A percentile compares a stretch with the other conserved stretches of the same genome.
These are phyloP conservation scores for Leuctra nigra DNA, from an alignment of 2,888 invertebrate genomes.

Conservation along the genomic window DNA sequence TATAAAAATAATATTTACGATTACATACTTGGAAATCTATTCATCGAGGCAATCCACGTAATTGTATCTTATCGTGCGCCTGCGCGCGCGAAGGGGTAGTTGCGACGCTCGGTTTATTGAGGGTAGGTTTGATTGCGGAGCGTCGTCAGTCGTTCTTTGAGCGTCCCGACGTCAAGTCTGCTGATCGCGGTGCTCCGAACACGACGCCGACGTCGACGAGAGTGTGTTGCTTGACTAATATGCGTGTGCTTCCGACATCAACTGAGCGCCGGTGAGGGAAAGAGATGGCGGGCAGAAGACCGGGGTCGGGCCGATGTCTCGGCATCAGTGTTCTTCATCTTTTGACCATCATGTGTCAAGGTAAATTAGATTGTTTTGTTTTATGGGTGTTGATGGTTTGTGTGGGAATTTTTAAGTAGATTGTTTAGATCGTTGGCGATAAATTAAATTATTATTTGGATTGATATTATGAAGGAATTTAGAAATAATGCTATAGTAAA, in stretches of 20 bases:
- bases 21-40: too few species aligned
- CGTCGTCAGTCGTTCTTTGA: not conserved
- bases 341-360: constrained; percentile 42
- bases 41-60: too few species aligned
- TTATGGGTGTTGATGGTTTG: too few species aligned
- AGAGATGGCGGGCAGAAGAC: constrained; percentile 5
- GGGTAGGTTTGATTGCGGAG: not conserved
- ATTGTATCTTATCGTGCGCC: too few species aligned
- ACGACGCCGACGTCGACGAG: not conserved
- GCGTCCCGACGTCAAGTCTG: not conserved
- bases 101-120: not conserved
- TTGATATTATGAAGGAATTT: too few species aligned
- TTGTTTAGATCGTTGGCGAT: too few species aligned
- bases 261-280: not conserved
- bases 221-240: not conserved
- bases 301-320: constrained; percentile 36
- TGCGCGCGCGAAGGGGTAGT: not conserved
- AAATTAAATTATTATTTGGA: too few species aligned
- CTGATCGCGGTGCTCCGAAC: not conserved
- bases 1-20: too few species aligned
- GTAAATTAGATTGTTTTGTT: constrained; percentile 31
- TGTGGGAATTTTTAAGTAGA: too few species aligned
- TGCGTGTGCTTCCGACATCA: not conserved
- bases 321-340: constrained; percentile 41
- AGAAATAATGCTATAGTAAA: too few species aligned